Conservation (phyloP, 1,140 invertebrate genomes). For the Notospermus geniculatus region DNA sequence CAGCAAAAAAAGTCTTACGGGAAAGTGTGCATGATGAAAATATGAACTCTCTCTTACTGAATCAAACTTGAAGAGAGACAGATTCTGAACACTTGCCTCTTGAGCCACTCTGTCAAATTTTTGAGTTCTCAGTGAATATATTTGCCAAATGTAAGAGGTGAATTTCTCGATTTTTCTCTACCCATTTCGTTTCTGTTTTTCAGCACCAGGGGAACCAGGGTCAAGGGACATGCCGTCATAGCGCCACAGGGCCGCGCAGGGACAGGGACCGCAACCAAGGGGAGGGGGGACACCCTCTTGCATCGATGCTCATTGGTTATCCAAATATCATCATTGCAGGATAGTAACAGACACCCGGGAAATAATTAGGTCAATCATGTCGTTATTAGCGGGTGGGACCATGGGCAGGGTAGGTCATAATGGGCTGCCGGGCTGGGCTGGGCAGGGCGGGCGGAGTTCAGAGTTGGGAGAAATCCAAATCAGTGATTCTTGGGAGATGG, state of each 20-base stretch:
- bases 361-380: neutral
- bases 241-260: neutral
- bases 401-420: slow-evolving; percentile 5
- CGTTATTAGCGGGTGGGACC: slow-evolving; percentile 1
- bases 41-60: neutral
- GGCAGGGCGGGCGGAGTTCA: neutral
- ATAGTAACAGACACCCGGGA: slow-evolving; percentile 4
- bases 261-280: neutral
- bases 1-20: neutral
- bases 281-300: slow-evolving; percentile 9
- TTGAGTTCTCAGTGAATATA: neutral
- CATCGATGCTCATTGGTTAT: slow-evolving; percentile 9
- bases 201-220: slow-evolving; percentile 7
- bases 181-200: slow-evolving; percentile 5
- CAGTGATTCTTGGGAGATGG: too few species aligned
- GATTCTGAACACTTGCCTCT: neutral
- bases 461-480: neutral
- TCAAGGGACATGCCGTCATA: neutral
- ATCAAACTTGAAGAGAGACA: neutral
- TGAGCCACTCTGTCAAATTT: neutral
- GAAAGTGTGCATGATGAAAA: neutral
- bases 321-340: neutral
- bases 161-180: too few species aligned
- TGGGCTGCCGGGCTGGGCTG: neutral
- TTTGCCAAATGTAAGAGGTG: neutral